Base-by-base conservation (phyloP, 2,797 vertebrate genomes). In the Trichosurus vulpecula region DNA sequence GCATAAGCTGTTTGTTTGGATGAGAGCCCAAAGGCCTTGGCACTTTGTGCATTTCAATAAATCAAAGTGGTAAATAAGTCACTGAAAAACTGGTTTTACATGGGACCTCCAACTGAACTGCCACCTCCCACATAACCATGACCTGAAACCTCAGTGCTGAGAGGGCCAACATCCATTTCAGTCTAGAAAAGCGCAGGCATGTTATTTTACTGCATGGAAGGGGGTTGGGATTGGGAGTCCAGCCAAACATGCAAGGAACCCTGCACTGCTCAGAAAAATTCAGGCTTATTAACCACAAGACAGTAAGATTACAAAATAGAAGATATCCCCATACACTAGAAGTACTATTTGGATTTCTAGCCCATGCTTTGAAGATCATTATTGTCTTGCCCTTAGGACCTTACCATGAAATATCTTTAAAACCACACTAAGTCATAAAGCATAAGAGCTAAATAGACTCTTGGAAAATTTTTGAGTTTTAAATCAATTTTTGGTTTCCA, bases 1-100 rank as follows among this genome's bases (percentile, higher is more conserved):
- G 95, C 54, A 93, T 95, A 96, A 96, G 95, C 90, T 0, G 90
- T 96, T 87, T 94, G 96, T 93, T 96, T 98, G 97, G 97, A 96
- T 90, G 92, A 96, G 94, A 95, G 98, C 97, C 98, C 97, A 97
- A 61, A 93, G 94, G 81, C 95, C 95, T 97, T 97, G 96, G 96
- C 94, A 96, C 94, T 92, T 57, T 56, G 96, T 95, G 93, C 96
- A 97, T 92, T 97, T 97, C 96, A 96, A 98, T 97, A 97, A 98
- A 98, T 97, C 97, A 98, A 97, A 97, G 41, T 97, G 96, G 97
- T 96, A 87, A 87, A 87, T 87, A 47, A 87, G 74, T 87, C 74
- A 47, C 95, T 95, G 96, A 96, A 97, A 98, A 97, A 95, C 96
- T 94, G 87, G 92, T 95, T 96, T 96, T 95, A 96, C 95, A 57